Conservation (phyloP, 2,888 invertebrate genomes). For the Campoplex nolae region DNA sequence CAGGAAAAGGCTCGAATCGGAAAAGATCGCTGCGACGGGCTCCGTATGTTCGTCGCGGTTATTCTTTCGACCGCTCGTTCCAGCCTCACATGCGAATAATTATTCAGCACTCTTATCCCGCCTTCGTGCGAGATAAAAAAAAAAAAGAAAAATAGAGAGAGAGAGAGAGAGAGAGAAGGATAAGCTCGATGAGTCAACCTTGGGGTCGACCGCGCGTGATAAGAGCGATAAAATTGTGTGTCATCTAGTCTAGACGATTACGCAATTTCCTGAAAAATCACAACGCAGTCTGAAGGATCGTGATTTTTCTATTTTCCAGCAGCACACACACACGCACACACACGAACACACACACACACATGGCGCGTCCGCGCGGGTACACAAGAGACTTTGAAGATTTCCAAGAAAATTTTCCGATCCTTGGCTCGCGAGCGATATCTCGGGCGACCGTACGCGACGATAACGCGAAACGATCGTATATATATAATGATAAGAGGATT, state of each 20-base stretch:
- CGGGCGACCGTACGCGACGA: constrained; percentile 14
- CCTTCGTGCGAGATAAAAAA: constrained; percentile 29
- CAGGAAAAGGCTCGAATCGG: not conserved
- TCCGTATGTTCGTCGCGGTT: constrained; percentile 27
- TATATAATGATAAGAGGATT: constrained; percentile 12
- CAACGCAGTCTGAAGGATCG: constrained; percentile 49
- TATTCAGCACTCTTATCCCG: constrained; percentile 56
- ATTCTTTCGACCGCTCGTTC: constrained; percentile 23
- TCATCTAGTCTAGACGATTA: constrained; percentile 82
- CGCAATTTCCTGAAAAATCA: constrained; percentile 79
- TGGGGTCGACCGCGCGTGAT: constrained; percentile 74
- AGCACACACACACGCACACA: too few relatives aligned
- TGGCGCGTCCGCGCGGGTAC: too few relatives aligned
- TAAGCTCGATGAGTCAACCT: constrained; percentile 75
- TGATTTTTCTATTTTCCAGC: constrained; percentile 27
- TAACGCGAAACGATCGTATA: not conserved
- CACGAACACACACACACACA: too few relatives aligned
- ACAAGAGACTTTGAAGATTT: not conserved
- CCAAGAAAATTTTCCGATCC: constrained; percentile 37
- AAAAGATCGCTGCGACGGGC: not conserved
- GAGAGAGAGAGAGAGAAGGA: constrained; percentile 54
- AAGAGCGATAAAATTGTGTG: constrained; percentile 80
- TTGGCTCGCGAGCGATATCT: not conserved
- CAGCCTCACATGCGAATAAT: constrained; percentile 53
- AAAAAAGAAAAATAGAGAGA: constrained; percentile 45